Conservation (phyloP, 2,113 vertebrate species). For the human region DNA sequence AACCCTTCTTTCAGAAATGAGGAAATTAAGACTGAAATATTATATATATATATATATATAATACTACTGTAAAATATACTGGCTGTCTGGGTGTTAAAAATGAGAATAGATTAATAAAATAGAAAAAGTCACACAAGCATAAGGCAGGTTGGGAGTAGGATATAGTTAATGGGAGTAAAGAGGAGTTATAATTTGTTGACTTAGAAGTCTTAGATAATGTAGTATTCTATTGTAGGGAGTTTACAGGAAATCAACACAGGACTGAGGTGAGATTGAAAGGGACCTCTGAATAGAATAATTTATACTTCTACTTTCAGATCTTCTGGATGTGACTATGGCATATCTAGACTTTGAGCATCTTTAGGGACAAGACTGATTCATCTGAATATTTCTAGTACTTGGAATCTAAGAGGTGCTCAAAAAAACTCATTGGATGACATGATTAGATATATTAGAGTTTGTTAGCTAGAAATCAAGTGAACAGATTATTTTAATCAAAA, state of each 20-base stretch:
- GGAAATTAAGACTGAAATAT: background rate
- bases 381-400: background rate
- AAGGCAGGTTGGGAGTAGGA: background rate
- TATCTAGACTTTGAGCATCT: background rate
- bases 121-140: background rate
- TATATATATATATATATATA: background rate
- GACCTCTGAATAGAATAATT: background rate
- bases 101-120: background rate
- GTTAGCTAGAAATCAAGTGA: slow-evolving; percentile 2
- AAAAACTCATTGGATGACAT: background rate
- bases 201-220: background rate
- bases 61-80: background rate
- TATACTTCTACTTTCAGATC: background rate
- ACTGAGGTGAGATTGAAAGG: background rate
- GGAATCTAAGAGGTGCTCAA: background rate
- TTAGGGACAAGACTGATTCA: background rate
- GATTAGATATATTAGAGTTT: background rate
- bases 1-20: background rate
- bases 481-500: slow-evolving; percentile 11
- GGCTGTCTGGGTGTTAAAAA: background rate
- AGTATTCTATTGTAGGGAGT: background rate
- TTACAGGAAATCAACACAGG: background rate
- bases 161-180: background rate
- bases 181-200: background rate
- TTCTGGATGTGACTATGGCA: background rate